Evolutionary conservation across 2,888 invertebrate species (phyloP), one percentile per base, ranked within the genome.

Genomic region (Cheilosia scutellata): DNA sequence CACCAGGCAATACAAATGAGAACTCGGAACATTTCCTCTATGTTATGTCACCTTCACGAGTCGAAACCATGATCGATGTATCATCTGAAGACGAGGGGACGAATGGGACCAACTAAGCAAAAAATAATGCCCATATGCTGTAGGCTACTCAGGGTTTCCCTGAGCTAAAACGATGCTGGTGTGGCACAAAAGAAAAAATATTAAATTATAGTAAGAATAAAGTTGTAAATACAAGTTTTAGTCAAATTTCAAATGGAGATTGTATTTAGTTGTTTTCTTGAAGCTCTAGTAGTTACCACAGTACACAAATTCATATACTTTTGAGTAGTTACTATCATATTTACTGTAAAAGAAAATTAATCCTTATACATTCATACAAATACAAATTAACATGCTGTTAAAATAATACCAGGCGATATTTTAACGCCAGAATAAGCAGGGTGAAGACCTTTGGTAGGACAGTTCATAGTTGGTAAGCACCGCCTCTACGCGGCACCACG

Each of bases 11-110:
- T 9, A 88, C 89, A 29, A 89, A 89, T 53, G 90, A 90, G 2
- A 89, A 89, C 40, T 91, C 90, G 2, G 92, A 92, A 78, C 92
- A 92, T 80, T 92, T 92, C 74, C 89, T 92, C 11, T 92, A 92
- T 84, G 92, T 91, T 2, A 92, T 92, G 92, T 92, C 92, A 20
- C 92, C 92, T n/a, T 92, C 92, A 27, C 90, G 92, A 2, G 92
- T 92, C 4, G 92, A 92, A 84, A 90, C 91, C 68, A 91, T 92
- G 92, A 92, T 92, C 49, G 92, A 92, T 87, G 91, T 92, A 27
- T 92, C 92, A 4, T 92, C 92, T 2, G 92, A 92, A 33, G 92
- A 92, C 63, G 91, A 92, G 57, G 87, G 84, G 57, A 88, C 89
- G 68, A 91, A 89, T 79, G 88, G 82, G 16, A 74, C 82, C 44